Base-by-base conservation (phyloP, 2,888 invertebrate genomes). In the Drosophila niveifrons region DNA sequence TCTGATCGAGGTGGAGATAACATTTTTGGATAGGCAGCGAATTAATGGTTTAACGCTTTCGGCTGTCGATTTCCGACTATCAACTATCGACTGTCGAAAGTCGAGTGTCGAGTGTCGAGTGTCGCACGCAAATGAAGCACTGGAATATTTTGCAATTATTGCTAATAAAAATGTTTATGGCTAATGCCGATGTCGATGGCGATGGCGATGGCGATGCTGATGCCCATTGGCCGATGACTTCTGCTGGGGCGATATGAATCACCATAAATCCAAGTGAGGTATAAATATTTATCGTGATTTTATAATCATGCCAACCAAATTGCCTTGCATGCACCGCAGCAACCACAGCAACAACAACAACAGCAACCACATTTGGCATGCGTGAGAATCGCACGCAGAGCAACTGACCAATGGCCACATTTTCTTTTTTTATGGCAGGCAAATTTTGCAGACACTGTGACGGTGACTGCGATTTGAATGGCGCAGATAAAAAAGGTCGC, bases 201-300 rank as follows among this genome's bases (percentile, higher is more conserved):
- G 23, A 46, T 46, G 46, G 0, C 23, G 23, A 13, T 31, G 13
- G 2, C 15, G 15, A 15, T 29, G 13, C 31, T 3, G 10, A 59
- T 70, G 59, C 65, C 76, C 66, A 72, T 66, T 80, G 69, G 61
- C 80, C 78, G 88, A 79, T 85, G 82, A 77, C 77, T 76, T 79
- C 68, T 78, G 67, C 69, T 66, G 66, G 63, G 52, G 52, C 63
- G 74, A 87, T 88, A 83, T 75, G 82, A 82, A 83, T 88, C 83
- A 79, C 73, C 73, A 83, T 83, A 83, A 83, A 83, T 83, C 85
- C 67, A 75, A 83, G 80, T 77, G 88, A 73, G 61, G 88, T 79
- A 88, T 83, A 83, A 83, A 83, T 83, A 85, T 83, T 83, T 83
- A 83, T 83, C 83, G 83, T 82, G 70, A 82, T 85, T 83, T 83